A percentile compares a stretch with the other conserved stretches of the same genome.
Evolutionary conservation across 92 coral and sea anemone genomes (phyloP).

Genomic region (Zoanthus solanderi): DNA sequence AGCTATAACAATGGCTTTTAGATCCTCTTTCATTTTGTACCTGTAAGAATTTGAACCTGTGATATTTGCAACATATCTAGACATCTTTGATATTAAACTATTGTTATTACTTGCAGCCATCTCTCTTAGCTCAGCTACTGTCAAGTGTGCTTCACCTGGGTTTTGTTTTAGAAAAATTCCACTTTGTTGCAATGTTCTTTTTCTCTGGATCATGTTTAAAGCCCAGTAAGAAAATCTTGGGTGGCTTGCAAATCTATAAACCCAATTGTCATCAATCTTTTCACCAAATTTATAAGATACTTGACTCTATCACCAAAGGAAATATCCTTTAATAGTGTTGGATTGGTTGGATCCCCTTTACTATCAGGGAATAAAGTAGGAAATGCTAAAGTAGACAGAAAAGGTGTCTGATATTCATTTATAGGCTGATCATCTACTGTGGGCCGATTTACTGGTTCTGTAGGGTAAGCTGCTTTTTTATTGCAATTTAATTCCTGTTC

Average conservation of each 20-base stretch:
- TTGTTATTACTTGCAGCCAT: slow-evolving; percentile 47
- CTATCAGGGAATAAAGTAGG: slow-evolving; percentile 45
- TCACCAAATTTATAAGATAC: slow-evolving; percentile 27
- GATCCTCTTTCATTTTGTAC: slow-evolving; percentile 55
- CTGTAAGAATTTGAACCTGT: slow-evolving; percentile 58
- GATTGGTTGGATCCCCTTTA: slow-evolving; percentile 41
- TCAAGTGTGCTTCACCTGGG: slow-evolving; percentile 55
- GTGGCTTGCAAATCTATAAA: slow-evolving; percentile 39
- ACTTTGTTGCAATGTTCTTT: slow-evolving; percentile 54
- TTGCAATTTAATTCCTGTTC: no score
- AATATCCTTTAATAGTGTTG: background rate
- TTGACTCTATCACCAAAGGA: slow-evolving; percentile 21
- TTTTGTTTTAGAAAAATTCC: slow-evolving; percentile 50
- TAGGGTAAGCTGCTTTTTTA: no score
- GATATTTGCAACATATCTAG: slow-evolving; percentile 58
- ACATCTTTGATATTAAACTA: slow-evolving; percentile 48
- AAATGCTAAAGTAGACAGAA: slow-evolving; percentile 34
- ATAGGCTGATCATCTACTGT: slow-evolving; percentile 16
- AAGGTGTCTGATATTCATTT: slow-evolving; percentile 46
- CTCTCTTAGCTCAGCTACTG: slow-evolving; percentile 52
- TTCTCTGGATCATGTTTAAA: slow-evolving; percentile 58
- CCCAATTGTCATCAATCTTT: slow-evolving; percentile 15
- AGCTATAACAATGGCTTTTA: slow-evolving; percentile 49
- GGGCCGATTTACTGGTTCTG: slow-evolving; percentile 29
- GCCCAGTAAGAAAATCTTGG: slow-evolving; percentile 56